Evolutionary conservation across 2,113 vertebrate genomes (phyloP).

Genomic region (Albula goreensis): DNA sequence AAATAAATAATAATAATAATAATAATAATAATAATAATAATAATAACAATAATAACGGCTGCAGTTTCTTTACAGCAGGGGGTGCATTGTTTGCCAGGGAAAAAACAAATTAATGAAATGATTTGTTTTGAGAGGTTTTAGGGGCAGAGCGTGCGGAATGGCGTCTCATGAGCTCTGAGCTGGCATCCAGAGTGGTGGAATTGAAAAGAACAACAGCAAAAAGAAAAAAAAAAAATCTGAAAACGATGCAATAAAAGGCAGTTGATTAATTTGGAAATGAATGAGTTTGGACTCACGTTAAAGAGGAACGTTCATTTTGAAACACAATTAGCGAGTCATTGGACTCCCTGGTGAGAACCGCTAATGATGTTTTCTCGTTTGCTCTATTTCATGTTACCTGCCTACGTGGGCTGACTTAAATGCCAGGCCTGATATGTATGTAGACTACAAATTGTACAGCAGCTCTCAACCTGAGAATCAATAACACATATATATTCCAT

Average conservation of each 20-base stretch:
- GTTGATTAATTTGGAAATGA: conserved; percentile 28
- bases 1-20: neutral
- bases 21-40: neutral
- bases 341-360: neutral
- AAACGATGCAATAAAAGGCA: conserved; percentile 7
- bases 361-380: conserved; percentile 21
- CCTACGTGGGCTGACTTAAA: neutral
- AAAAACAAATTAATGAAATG: neutral
- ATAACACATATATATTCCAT: conserved; percentile 17
- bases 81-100: neutral
- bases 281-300: conserved; percentile 23
- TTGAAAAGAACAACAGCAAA: neutral
- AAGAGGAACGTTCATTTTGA: conserved; percentile 8
- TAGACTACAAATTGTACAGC: conserved; percentile 2
- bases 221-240: neutral
- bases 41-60: neutral
- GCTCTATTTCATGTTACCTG: conserved; percentile 13
- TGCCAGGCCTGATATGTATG: neutral
- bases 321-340: neutral
- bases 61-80: neutral
- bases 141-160: neutral
- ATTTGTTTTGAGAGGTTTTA: conserved; percentile 13
- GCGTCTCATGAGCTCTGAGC: neutral
- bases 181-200: neutral
- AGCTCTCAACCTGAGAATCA: conserved; percentile 30